phyloP scores from a whole-genome alignment of 2,888 invertebrate species.

The Octonoba sinensis region DNA sequence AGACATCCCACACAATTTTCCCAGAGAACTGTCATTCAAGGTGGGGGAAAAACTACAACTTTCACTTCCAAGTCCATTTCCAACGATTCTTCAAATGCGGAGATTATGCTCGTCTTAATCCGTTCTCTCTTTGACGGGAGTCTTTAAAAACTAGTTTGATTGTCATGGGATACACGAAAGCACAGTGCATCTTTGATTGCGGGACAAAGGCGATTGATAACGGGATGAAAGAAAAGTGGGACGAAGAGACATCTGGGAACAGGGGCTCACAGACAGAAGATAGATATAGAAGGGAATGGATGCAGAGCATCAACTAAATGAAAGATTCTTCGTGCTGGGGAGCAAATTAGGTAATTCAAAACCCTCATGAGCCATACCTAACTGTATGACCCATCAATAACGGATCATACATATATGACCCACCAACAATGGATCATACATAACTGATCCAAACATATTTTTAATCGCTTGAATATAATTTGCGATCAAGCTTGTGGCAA shows the following conservation, averaged over 20 bases:
- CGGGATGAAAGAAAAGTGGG: conserved; percentile 45
- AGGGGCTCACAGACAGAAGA: too few relatives aligned
- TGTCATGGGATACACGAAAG: conserved; percentile 19
- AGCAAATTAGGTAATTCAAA: too few relatives aligned
- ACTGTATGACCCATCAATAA: too few relatives aligned
- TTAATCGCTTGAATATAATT: too few relatives aligned
- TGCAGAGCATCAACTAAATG: too few relatives aligned
- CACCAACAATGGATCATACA: too few relatives aligned
- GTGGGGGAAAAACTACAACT: conserved; percentile 42
- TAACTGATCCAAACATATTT: too few relatives aligned
- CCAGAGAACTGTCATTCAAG: conserved; percentile 20
- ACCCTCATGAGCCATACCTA: too few relatives aligned
- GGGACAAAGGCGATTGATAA: conserved; percentile 55
- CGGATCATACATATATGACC: too few relatives aligned
- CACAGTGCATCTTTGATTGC: conserved; percentile 48
- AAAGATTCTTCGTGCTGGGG: too few relatives aligned
- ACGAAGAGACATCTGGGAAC: not conserved
- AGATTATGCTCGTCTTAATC: conserved; percentile 54
- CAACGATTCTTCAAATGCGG: conserved; percentile 53
- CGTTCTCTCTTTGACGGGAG: conserved; percentile 38
- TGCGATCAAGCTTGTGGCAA: too few relatives aligned
- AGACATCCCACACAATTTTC: conserved; percentile 46
- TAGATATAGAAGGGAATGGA: too few relatives aligned
- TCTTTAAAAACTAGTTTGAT: conserved; percentile 56
- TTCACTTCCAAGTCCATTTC: conserved; percentile 63